Evolutionary conservation across 1,140 invertebrate species (phyloP), one percentile per base, ranked within the genome.

Genomic region (Trissolcus basalis): DNA sequence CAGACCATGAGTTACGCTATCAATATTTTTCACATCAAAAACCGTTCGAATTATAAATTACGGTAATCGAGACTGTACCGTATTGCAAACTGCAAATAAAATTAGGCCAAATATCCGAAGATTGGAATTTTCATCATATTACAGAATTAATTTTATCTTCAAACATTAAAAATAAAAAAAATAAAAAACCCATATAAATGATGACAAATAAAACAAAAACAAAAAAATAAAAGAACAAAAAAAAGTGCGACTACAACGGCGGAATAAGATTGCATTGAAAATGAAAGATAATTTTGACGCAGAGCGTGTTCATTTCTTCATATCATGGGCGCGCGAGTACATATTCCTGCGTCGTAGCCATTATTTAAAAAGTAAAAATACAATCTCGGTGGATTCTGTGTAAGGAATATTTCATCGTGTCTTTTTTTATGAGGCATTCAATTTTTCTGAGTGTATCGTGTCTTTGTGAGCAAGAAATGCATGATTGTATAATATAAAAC

Each of bases 401-500:
- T 67, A 74, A 72, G 70, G 69, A 73, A 73, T 78, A 60, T 65
- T 70, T 70, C 69, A 51, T 12, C 56, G 45, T 54, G 65, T 71
- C 58, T 45, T 59, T 44, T 75, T 75, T 59, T 53, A 75, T 67
- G 56, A 47, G 71, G 71, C 71, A 75, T 75, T 78, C 71, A 72
- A 78, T 78, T 78, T n/a, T 78, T 75, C 58, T 58, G 27, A 67
- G 65, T 78, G 71, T 75, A 78, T 75, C 77, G 77, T 6, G 19
- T 71, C 48, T 75, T 74, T 56, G 59, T 36, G 77, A 67, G 67
- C 72, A 45, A 75, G 60, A 75, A 72, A 78, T 71, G 68, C 71
- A 72, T 49, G 58, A 64, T 69, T 68, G 53, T 27, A 27, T 72
- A 78, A 78, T 75, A 72, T 71, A 72, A 78, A 78, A 75, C 64